Conservation (phyloP, 1,140 invertebrate species). For the Solenopsis fugax region DNA sequence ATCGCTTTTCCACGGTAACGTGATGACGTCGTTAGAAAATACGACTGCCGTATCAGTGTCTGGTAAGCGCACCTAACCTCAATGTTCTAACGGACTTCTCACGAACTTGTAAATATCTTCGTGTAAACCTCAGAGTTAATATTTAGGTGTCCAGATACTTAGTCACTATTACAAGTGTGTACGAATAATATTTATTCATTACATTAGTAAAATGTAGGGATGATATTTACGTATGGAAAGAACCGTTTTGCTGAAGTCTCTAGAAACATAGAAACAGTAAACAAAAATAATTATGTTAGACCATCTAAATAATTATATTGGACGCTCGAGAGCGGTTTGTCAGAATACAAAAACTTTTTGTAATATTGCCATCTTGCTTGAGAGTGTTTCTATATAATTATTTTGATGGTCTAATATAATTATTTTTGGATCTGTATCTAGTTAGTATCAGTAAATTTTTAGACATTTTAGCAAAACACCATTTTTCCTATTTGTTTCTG, state of each 20-base stretch:
- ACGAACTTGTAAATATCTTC: constrained; percentile 1
- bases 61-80: constrained; percentile 75
- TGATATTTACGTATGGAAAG: not conserved
- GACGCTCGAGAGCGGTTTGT: too few relatives aligned
- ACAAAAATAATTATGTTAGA: too few relatives aligned
- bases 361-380: too few relatives aligned
- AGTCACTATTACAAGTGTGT: not conserved
- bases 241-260: too few relatives aligned
- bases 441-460: too few relatives aligned
- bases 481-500: not conserved
- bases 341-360: too few relatives aligned
- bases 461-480: too few relatives aligned
- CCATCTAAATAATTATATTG: too few relatives aligned
- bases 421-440: too few relatives aligned
- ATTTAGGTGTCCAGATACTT: not conserved
- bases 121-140: not conserved
- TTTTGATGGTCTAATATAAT: too few relatives aligned
- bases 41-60: not conserved
- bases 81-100: constrained; percentile 37
- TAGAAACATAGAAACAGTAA: too few relatives aligned
- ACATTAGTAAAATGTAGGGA: not conserved
- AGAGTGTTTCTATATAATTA: too few relatives aligned
- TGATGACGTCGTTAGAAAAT: not conserved
- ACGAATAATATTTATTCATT: not conserved
- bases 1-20: constrained; percentile 13